Evolutionary conservation across 2,797 vertebrate genomes (phyloP).

Genomic region (Macropus fuliginosus): DNA sequence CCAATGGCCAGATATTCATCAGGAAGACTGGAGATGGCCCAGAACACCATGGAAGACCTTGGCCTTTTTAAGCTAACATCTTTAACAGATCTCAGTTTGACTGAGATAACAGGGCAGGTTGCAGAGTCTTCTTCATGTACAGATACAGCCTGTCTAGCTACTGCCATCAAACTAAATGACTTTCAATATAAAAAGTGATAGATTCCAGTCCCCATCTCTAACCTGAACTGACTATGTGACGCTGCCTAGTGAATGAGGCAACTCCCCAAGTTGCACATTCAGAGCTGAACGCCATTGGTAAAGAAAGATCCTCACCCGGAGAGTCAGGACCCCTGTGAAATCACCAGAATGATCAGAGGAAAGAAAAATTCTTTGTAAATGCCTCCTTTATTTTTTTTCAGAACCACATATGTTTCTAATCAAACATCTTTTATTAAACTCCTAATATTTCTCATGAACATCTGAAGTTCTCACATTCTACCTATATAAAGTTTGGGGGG

Average conservation of each 20-base stretch:
- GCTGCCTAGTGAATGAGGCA: background rate
- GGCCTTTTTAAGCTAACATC: no score
- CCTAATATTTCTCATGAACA: background rate
- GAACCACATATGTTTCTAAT: conserved; percentile 25
- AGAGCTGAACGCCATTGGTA: background rate
- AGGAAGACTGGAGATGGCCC: no score
- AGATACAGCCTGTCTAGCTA: background rate
- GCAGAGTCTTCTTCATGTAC: background rate
- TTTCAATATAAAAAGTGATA: background rate
- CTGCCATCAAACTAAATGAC: background rate
- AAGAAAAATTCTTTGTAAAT: background rate
- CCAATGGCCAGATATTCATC: no score
- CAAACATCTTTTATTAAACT: conserved; percentile 8
- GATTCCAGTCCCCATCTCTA: background rate
- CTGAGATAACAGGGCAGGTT: background rate
- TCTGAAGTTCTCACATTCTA: conserved; percentile 33
- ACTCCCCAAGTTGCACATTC: background rate
- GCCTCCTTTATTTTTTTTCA: conserved; percentile 5
- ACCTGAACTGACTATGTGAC: background rate
- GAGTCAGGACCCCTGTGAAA: background rate
- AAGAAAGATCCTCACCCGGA: background rate
- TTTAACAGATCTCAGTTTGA: no score
- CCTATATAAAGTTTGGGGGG: background rate
- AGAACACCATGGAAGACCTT: no score
- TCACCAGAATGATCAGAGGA: background rate